These are phyloP conservation scores for Caenorhabditis tropicalis DNA, from an alignment of 1,140 invertebrate genomes.

Conservation along the genomic window DNA sequence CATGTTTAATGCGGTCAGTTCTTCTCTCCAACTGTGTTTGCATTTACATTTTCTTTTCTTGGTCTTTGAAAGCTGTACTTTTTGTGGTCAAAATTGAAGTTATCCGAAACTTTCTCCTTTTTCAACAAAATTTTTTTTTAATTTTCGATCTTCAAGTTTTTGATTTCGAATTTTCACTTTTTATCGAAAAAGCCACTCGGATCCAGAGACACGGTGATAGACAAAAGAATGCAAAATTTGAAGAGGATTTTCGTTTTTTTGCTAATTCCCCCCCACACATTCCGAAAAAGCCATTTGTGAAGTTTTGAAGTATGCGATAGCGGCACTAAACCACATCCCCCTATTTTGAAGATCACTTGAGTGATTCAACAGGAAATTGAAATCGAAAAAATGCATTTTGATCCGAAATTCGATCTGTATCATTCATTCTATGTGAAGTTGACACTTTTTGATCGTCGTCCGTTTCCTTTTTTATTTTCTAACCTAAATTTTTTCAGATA, in stretches of 20 bases:
- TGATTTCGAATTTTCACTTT: neutral
- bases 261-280: neutral
- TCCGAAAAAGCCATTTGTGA: neutral
- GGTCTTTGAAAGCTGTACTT: constrained; percentile 27
- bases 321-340: neutral
- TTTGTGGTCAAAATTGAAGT: neutral
- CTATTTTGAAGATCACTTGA: constrained; percentile 22
- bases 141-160: constrained; percentile 28
- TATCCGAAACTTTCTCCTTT: neutral
- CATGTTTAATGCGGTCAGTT: constrained; percentile 41
- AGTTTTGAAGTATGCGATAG: neutral
- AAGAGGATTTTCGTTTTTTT: constrained; percentile 6
- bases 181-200: neutral
- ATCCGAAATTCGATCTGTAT: neutral
- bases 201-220: constrained; percentile 24
- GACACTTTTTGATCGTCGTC: neutral
- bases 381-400: neutral
- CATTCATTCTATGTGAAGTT: neutral
- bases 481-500: neutral
- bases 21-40: constrained; percentile 15
- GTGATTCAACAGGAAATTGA: constrained; percentile 18
- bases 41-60: neutral
- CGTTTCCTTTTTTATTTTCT: neutral
- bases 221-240: constrained; percentile 27
- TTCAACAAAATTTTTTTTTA: neutral